These are phyloP conservation scores for Drosophila quinaria DNA, from an alignment of 2,888 invertebrate genomes.

Conservation along the genomic window DNA sequence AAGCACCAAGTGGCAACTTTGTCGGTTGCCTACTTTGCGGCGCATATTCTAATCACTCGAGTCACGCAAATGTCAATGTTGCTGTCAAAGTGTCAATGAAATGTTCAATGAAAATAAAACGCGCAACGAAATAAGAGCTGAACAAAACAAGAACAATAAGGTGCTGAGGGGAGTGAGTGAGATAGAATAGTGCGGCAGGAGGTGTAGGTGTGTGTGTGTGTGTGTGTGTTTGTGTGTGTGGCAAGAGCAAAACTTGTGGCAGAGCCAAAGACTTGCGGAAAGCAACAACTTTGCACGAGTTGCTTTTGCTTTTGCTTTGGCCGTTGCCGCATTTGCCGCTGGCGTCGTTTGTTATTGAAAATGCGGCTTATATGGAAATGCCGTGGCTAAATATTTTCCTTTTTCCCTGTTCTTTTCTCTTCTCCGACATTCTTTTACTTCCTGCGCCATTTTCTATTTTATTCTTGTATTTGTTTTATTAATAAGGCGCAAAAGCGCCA, in stretches of 20 bases:
- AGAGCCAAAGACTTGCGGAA: constrained; percentile 64
- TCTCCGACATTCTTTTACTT: not conserved
- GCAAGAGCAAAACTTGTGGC: constrained; percentile 33
- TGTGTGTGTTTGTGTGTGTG: not conserved
- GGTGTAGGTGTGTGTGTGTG: not conserved
- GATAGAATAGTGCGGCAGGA: not conserved
- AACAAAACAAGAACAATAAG: constrained; percentile 1
- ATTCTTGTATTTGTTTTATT: constrained; percentile 75
- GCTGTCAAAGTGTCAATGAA: constrained; percentile 81
- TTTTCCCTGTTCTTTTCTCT: not conserved
- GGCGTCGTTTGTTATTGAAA: constrained; percentile 70
- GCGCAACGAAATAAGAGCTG: constrained; percentile 64
- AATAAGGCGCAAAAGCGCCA: constrained; percentile 64
- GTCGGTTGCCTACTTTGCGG: constrained; percentile 57
- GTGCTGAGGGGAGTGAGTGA: constrained; percentile 5
- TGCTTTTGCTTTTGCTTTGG: not conserved
- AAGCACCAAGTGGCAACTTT: constrained; percentile 41
- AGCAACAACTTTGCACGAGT: constrained; percentile 73
- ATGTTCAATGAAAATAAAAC: constrained; percentile 82
- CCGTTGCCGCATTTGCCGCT: constrained; percentile 21
- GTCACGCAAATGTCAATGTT: constrained; percentile 81
- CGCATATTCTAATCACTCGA: constrained; percentile 79
- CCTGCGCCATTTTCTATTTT: constrained; percentile 6
- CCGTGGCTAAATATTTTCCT: constrained; percentile 45
- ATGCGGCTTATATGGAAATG: constrained; percentile 76